Evolutionary conservation across 1,140 invertebrate species (phyloP), one percentile per base, ranked within the genome.

Genomic region (Drosophila trapezifrons): DNA sequence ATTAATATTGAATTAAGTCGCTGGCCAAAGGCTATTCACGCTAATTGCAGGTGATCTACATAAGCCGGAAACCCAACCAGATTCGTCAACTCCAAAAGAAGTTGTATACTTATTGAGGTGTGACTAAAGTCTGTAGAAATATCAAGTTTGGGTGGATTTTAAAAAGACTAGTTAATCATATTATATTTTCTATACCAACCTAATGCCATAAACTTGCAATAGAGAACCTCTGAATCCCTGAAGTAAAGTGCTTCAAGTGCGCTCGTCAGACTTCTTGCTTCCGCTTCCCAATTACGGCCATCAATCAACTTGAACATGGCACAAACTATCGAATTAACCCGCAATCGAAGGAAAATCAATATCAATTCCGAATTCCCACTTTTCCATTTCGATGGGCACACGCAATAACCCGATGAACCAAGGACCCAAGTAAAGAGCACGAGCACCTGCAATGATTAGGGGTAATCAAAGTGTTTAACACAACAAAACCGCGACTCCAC

Each of bases 1-100:
- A 87, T 87, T 87, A 87, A 87, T 87, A 82, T 79, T 67, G 62
- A 87, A 87, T 87, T 82, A 87, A 59, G 83, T 76, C 67, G 56
- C 70, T 40, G 80, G 71, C 83, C 46, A 78, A 67, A 72, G 59
- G 79, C 78, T 71, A 78, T 63, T 76, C 74, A 87, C 69, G 57
- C 57, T 87, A 86, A 86, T 86, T 81, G 75, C 51, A 22, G 58
- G 62, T 70, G 52, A 54, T 51, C 42, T 32, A 42, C 35, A 54
- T 35, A 66, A 66, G 71, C 32, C 73, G 73, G 71, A 76, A 75
- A 60, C 35, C 40, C 25, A 35, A 59, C 47, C 17, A 55, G 72
- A 57, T 81, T 56, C n/a, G 78, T 17, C 35, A 45, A 47, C 40
- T 15, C 10, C n/a, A 18, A 42, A 71, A 32, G 38, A 12, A 22